These are phyloP conservation scores for Paguma larvata DNA, from an alignment of 2,797 vertebrate genomes.

Conservation along the genomic window DNA sequence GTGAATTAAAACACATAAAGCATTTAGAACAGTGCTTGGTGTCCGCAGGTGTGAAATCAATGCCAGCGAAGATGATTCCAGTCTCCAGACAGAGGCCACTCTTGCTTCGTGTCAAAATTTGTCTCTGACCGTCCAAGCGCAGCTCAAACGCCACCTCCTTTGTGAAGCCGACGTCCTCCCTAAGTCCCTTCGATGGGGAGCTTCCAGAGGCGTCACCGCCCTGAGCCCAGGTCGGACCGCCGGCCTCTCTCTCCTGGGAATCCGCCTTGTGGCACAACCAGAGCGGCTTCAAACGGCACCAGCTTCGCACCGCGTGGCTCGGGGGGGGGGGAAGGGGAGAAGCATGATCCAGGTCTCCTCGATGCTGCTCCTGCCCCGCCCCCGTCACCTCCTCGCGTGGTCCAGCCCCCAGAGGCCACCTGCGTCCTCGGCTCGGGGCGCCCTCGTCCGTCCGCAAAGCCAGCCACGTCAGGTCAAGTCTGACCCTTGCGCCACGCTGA, in stretches of 20 bases:
- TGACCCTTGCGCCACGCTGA: background rate
- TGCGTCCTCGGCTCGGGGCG: background rate
- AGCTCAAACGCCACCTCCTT: background rate
- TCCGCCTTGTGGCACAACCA: background rate
- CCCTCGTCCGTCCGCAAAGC: background rate
- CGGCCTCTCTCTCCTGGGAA: background rate
- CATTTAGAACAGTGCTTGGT: background rate
- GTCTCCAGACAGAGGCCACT: background rate
- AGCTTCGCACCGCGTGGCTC: background rate
- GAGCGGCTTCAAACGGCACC: background rate
- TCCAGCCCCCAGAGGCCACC: background rate
- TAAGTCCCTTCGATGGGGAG: background rate
- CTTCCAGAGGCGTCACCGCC: background rate
- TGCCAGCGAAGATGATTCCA: background rate
- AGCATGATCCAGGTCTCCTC: background rate
- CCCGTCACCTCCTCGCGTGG: background rate
- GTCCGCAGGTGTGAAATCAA: background rate
- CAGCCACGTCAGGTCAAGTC: background rate
- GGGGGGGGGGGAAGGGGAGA: background rate
- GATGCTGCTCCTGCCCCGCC: background rate
- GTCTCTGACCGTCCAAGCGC: background rate
- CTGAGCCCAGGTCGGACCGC: background rate
- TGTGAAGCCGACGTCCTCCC: background rate
- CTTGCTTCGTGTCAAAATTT: background rate
- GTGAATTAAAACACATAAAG: background rate